phyloP scores from a whole-genome alignment of 2,113 vertebrate species.

The Psittacula cyanocephala region DNA sequence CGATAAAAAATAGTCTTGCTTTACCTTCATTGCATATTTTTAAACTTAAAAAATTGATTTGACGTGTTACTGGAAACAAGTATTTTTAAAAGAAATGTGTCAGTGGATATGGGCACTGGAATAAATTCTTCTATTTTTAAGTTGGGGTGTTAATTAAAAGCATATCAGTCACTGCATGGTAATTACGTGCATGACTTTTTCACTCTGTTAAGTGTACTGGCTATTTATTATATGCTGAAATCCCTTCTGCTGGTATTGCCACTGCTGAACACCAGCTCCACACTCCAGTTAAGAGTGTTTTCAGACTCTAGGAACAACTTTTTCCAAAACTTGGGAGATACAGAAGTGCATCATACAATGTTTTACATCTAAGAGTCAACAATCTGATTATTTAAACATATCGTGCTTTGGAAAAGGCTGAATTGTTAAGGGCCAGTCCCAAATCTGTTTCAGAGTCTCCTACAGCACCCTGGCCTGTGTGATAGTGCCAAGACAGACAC shows the following conservation, averaged over 20 bases:
- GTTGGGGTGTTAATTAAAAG: neutral
- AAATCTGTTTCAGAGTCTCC: neutral
- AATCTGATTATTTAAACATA: neutral
- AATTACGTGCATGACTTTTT: accelerated
- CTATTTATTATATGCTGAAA: neutral
- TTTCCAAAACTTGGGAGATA: neutral
- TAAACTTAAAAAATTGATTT: no score
- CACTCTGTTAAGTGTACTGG: accelerated
- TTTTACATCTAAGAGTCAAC: neutral
- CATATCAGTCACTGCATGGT: accelerated
- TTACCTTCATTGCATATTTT: neutral
- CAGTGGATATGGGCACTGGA: accelerated
- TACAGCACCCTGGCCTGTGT: accelerated
- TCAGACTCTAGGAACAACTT: neutral
- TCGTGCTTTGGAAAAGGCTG: neutral
- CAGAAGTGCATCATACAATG: accelerated
- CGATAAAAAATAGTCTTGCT: neutral
- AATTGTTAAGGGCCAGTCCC: neutral
- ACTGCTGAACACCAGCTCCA: neutral
- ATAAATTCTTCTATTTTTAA: neutral
- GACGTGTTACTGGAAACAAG: neutral
- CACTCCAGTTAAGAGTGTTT: neutral
- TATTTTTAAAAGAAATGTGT: accelerated
- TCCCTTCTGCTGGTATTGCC: neutral
- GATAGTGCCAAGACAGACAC: accelerated